Evolutionary conservation across 2,113 vertebrate species (phyloP).

Genomic region (Sinocyclocheilus anshuiensis): DNA sequence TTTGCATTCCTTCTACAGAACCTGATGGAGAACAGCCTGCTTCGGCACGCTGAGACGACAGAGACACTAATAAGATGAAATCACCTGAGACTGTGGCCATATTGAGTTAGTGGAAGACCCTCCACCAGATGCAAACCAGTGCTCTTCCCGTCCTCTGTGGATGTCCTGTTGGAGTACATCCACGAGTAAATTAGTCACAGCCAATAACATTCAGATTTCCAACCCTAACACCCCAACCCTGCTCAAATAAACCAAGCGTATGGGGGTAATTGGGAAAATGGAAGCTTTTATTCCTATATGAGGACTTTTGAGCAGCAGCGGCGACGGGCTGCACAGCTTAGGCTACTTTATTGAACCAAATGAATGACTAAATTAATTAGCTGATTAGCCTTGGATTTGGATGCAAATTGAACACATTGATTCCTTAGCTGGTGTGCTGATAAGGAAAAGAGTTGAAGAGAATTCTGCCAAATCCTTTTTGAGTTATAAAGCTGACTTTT

Average conservation of each 20-base stretch:
- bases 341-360: constrained; percentile 60
- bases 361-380: constrained; percentile 68
- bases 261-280: constrained; percentile 44
- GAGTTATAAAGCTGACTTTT: constrained; percentile 9
- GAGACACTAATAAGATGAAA: constrained; percentile 56
- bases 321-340: constrained; percentile 33
- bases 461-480: neutral
- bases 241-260: constrained; percentile 7
- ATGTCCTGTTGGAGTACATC: constrained; percentile 11
- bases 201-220: constrained; percentile 13
- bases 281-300: constrained; percentile 55
- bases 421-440: constrained; percentile 47
- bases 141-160: neutral
- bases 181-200: constrained; percentile 36
- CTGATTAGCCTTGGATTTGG: constrained; percentile 67
- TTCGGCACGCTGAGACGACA: constrained; percentile 19
- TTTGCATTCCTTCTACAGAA: constrained; percentile 29
- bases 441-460: neutral
- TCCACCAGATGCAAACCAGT: constrained; percentile 36
- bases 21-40: constrained; percentile 41
- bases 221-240: neutral
- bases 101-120: constrained; percentile 49
- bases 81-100: constrained; percentile 49
- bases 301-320: constrained; percentile 43
- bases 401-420: constrained; percentile 69